These are phyloP conservation scores for Vidua chalybeata DNA, from an alignment of 2,113 vertebrate species.

Conservation along the genomic window DNA sequence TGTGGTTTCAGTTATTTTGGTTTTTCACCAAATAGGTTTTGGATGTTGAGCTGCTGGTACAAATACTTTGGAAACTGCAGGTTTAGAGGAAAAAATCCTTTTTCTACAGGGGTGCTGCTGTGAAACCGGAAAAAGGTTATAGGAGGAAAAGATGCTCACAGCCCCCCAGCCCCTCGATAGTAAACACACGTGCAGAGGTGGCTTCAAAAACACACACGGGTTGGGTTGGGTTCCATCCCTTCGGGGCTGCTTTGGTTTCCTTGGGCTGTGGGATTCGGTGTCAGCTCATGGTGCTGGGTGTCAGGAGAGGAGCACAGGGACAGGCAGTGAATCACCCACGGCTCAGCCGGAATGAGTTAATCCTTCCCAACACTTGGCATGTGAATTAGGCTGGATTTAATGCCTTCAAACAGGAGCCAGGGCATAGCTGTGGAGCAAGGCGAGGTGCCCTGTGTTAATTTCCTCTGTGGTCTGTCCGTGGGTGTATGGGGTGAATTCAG, in stretches of 20 bases:
- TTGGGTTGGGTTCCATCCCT: neutral
- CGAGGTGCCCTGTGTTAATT: neutral
- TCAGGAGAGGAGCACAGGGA: neutral
- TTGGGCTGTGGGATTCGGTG: rapidly evolving
- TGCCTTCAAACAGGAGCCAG: neutral
- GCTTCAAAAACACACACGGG: neutral
- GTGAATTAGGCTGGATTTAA: neutral
- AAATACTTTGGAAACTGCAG: neutral
- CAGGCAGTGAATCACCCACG: rapidly evolving
- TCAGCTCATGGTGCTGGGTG: rapidly evolving
- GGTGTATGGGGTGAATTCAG: neutral
- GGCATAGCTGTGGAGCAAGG: neutral
- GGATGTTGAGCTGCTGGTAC: neutral
- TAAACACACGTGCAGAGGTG: neutral
- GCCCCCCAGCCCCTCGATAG: rapidly evolving
- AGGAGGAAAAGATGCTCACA: neutral
- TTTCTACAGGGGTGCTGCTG: neutral
- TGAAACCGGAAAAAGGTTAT: neutral
- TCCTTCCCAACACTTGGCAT: rapidly evolving
- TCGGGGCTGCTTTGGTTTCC: neutral
- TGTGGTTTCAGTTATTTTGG: neutral
- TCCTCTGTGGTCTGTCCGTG: neutral
- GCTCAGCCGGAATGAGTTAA: neutral
- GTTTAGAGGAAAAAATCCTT: neutral
- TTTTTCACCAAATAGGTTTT: neutral